phyloP scores from a whole-genome alignment of 2,113 vertebrate species.

The Pollimyrus isidori region DNA sequence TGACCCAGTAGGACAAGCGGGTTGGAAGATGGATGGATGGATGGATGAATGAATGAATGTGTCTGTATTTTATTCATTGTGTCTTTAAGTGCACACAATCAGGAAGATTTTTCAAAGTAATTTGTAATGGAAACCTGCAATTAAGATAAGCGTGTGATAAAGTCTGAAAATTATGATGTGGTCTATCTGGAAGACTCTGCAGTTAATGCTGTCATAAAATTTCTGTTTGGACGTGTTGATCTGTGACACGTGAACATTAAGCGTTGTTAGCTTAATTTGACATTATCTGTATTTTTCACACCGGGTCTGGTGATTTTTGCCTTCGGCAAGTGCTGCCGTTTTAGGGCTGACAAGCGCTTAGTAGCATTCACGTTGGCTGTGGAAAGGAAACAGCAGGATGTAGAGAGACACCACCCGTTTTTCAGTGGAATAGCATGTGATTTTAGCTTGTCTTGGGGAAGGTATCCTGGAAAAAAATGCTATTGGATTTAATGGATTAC shows the following conservation, averaged over 20 bases:
- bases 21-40: not conserved
- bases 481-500: slow-evolving; percentile 14
- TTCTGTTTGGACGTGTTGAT: not conserved
- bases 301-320: not conserved
- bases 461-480: not conserved
- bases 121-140: not conserved
- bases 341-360: not conserved
- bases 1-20: no score
- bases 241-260: not conserved
- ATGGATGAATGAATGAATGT: not conserved
- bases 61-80: not conserved
- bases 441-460: not conserved
- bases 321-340: not conserved
- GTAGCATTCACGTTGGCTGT: not conserved
- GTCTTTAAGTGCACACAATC: not conserved
- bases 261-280: not conserved
- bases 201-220: not conserved
- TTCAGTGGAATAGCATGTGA: not conserved
- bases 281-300: not conserved
- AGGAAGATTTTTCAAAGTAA: not conserved
- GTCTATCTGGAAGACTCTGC: not conserved
- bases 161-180: not conserved
- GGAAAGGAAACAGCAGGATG: not conserved
- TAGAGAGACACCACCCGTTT: not conserved
- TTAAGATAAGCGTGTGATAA: not conserved